Base-by-base conservation (phyloP, 2,113 vertebrate genomes). In the Tricholaema leucomelas region DNA sequence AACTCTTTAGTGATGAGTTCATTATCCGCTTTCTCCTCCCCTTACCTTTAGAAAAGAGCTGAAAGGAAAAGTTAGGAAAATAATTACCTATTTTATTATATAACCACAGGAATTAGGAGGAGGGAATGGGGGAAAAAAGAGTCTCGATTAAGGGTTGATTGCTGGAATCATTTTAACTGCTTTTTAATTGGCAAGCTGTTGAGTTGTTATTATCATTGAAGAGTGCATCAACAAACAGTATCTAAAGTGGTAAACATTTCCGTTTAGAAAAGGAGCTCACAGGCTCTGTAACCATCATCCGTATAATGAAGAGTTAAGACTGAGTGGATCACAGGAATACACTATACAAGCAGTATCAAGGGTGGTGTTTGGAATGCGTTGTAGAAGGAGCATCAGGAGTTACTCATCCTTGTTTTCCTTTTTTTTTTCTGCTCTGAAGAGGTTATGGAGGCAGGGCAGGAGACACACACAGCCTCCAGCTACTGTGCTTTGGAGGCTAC, bases 151-250 rank as follows among this genome's bases (percentile, higher is more conserved):
- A 76, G 42, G 9, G 27, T 60, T 95, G 88, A 93, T 95, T 95
- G 81, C 76, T 81, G 61, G 91, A 96, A 95, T 96, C 83, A 87
- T 91, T 94, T 75, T 91, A 94, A 92, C 80, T 91, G 23, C 85
- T 58, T 94, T 83, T 94, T 95, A 94, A 95, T 91, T 92, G 88
- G 73, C 44, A 86, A 71, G 65, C 58, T 92, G 66, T 92, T 94
- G 82, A 86, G 88, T 75, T 88, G 75, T 85, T 92, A 92, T 44
- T 76, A 52, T 90, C 72, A 86, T 17, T 64, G 80, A 94, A 69
- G 79, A 91, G 18, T 10, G 2, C 61, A 72, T 92, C 85, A 90
- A 70, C 82, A 94, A 88, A 72, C 69, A 35, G 24, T 30, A 71
- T 81, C 10, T 18, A 56, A 93, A 92, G 60, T 0, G 0, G 72